Evolutionary conservation across 2,888 invertebrate species (phyloP).

Genomic region (Phyllotreta cruciferae): DNA sequence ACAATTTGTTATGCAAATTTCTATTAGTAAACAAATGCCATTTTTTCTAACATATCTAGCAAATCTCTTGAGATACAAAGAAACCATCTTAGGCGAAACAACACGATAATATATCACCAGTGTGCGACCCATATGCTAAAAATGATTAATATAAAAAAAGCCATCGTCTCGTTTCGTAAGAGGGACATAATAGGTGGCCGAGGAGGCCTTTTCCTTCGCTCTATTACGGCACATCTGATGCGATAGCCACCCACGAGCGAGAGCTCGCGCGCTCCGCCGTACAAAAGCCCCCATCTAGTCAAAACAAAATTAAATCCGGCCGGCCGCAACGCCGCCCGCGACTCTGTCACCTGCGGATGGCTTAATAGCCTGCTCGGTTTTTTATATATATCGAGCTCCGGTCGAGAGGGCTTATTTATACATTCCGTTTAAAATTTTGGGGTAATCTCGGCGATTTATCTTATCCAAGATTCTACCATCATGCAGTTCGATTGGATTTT

Average conservation of each 20-base stretch:
- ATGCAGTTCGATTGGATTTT: not conserved
- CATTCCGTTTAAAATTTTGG: slow-evolving; percentile 42
- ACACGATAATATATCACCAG: too few species aligned
- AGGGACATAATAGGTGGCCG: too few species aligned
- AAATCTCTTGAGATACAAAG: too few species aligned
- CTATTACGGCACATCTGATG: slow-evolving; percentile 8
- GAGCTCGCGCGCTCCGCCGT: slow-evolving; percentile 21
- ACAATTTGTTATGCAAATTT: too few species aligned
- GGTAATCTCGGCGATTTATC: slow-evolving; percentile 42
- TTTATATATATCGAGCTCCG: slow-evolving; percentile 35
- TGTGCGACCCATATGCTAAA: too few species aligned
- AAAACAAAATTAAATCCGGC: slow-evolving; percentile 33
- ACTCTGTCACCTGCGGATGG: slow-evolving; percentile 38
- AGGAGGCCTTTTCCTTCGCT: not conserved
- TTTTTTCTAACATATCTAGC: too few species aligned
- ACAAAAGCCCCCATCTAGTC: slow-evolving; percentile 31
- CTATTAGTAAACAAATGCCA: too few species aligned
- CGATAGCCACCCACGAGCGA: slow-evolving; percentile 29
- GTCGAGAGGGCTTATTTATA: slow-evolving; percentile 38
- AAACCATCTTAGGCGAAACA: too few species aligned
- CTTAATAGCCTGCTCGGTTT: slow-evolving; percentile 39
- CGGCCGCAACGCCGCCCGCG: too few species aligned
- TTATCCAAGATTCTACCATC: too few species aligned
- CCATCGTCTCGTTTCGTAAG: too few species aligned
- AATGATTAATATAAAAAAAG: too few species aligned